Conservation (phyloP, 2,113 vertebrate genomes). For the Neofelis nebulosa region DNA sequence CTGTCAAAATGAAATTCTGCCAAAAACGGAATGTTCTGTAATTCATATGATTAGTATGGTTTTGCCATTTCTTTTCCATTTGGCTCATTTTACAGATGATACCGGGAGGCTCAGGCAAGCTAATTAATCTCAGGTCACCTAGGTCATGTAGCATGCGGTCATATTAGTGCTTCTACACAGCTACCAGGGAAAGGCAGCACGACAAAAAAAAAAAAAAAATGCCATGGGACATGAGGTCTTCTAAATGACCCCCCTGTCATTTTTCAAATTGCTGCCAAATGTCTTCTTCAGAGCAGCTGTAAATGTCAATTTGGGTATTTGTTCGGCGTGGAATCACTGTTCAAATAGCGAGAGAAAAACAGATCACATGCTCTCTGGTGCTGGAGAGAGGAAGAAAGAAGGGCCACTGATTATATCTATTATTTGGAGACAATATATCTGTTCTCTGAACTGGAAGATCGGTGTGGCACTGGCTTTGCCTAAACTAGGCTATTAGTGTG, state of each 20-base stretch:
- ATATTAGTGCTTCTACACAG: background rate
- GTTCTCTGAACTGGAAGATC: background rate
- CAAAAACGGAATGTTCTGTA: background rate
- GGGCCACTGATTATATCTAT: background rate
- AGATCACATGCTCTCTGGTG: background rate
- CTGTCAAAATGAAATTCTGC: background rate
- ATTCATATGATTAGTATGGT: background rate
- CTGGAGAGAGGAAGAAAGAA: background rate
- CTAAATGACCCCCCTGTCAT: background rate
- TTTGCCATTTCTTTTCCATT: conserved; percentile 9
- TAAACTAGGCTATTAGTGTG: background rate
- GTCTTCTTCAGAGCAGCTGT: background rate
- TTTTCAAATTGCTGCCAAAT: conserved; percentile 43
- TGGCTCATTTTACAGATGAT: background rate
- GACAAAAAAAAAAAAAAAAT: conserved; percentile 47
- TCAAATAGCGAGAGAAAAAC: background rate
- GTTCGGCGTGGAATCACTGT: background rate
- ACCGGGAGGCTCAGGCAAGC: background rate
- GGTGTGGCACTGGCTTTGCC: background rate
- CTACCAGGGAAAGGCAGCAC: conserved; percentile 7
- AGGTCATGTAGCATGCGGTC: conserved; percentile 37
- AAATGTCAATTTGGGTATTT: background rate
- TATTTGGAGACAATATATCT: background rate
- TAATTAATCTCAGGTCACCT: conserved; percentile 50
- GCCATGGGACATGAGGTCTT: conserved; percentile 14